Conservation (phyloP, 2,113 vertebrate genomes). For the Cromileptes altivelis region DNA sequence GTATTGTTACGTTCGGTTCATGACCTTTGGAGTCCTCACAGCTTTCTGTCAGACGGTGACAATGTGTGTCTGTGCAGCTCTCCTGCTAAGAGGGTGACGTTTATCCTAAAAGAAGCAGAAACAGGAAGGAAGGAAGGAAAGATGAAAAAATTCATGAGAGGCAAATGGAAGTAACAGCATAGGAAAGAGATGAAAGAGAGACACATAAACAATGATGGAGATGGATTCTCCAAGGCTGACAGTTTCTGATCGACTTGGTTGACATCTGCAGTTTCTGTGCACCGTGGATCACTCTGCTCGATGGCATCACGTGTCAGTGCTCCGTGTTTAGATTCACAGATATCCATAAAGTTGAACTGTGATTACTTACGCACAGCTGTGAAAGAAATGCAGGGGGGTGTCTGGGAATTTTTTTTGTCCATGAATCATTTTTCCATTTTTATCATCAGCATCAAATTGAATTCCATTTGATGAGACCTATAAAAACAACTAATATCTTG, state of each 20-base stretch:
- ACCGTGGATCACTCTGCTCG: conserved; percentile 17
- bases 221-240: conserved; percentile 8
- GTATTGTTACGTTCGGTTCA: conserved; percentile 33
- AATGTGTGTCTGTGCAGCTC: conserved; percentile 6
- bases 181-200: conserved; percentile 25
- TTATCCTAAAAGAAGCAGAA: conserved; percentile 19
- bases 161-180: conserved; percentile 1
- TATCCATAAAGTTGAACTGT: conserved; percentile 34
- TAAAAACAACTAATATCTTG: conserved; percentile 53
- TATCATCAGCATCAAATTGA: conserved; percentile 40
- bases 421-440: conserved; percentile 39
- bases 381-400: conserved; percentile 31
- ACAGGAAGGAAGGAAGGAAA: conserved; percentile 8
- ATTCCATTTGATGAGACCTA: conserved; percentile 48
- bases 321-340: conserved; percentile 47
- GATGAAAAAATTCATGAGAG: background rate
- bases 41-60: background rate
- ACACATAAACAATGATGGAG: conserved; percentile 5
- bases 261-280: conserved; percentile 35
- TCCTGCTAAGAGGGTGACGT: background rate
- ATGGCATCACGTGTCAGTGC: conserved; percentile 34
- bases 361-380: conserved; percentile 28
- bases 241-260: conserved; percentile 5
- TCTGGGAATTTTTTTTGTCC: conserved; percentile 40
- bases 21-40: background rate